phyloP scores from a whole-genome alignment of 2,797 vertebrate species.

The Simalia tracyae region DNA sequence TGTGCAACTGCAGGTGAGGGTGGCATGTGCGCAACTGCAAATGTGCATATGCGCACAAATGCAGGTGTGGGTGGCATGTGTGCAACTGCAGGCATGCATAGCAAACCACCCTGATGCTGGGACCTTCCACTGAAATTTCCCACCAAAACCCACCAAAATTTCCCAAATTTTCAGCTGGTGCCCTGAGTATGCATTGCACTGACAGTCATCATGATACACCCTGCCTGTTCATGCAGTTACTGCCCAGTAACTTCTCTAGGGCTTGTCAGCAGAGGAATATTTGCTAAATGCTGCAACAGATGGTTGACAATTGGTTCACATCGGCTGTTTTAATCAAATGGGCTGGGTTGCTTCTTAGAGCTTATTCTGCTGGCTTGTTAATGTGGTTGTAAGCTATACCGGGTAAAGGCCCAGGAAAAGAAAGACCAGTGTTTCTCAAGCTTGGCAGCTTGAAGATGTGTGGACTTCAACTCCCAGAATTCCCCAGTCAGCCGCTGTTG shows the following conservation, averaged over 20 bases:
- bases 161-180: not conserved
- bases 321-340: not conserved
- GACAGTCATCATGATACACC: not conserved
- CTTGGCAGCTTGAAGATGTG: too few relatives aligned
- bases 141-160: not conserved
- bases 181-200: not conserved
- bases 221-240: not conserved
- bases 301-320: not conserved
- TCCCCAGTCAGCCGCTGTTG: too few relatives aligned
- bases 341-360: not conserved
- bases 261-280: not conserved
- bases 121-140: not conserved
- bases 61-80: not conserved
- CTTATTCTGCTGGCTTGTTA: not conserved
- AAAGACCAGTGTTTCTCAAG: too few relatives aligned
- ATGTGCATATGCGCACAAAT: too few relatives aligned
- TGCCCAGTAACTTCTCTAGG: not conserved
- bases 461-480: not conserved
- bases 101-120: not conserved
- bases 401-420: not conserved
- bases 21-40: not conserved
- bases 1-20: not conserved
- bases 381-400: not conserved
- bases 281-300: not conserved
- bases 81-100: not conserved